These are phyloP conservation scores for Solea senegalensis DNA, from an alignment of 2,113 vertebrate species.

Conservation along the genomic window DNA sequence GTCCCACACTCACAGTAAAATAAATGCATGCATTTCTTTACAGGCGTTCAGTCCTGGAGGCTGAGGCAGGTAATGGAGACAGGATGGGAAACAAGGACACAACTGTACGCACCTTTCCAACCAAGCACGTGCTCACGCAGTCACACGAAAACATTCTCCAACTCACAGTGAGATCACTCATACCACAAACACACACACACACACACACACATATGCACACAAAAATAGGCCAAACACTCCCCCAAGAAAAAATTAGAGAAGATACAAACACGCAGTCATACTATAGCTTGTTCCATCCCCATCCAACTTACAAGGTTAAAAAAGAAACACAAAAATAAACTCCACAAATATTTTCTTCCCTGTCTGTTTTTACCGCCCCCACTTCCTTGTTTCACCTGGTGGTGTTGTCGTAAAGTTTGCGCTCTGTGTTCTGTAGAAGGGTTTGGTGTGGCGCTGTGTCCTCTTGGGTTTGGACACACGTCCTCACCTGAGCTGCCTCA, in stretches of 20 bases:
- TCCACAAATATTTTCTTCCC: conserved; percentile 71
- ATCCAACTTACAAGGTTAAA: conserved; percentile 63
- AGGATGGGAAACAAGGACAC: conserved; percentile 38
- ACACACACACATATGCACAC: conserved; percentile 18
- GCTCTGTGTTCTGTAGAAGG: conserved; percentile 51
- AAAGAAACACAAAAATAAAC: conserved; percentile 76
- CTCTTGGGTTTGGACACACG: conserved; percentile 18
- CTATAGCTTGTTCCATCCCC: conserved; percentile 47
- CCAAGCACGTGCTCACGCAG: background rate
- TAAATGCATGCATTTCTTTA: conserved; percentile 71
- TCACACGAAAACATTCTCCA: conserved; percentile 31
- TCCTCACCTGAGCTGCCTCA: conserved; percentile 47
- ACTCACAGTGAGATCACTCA: conserved; percentile 38
- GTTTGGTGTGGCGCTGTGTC: conserved; percentile 36
- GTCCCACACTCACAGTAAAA: conserved; percentile 47
- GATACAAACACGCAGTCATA: conserved; percentile 60
- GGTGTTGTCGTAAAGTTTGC: conserved; percentile 21
- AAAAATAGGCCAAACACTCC: conserved; percentile 29
- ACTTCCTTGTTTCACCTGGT: conserved; percentile 31
- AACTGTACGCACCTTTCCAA: background rate
- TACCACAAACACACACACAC: conserved; percentile 20
- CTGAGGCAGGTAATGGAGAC: conserved; percentile 48
- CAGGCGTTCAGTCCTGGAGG: conserved; percentile 59
- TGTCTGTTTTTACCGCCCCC: conserved; percentile 43
- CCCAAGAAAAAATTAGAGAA: conserved; percentile 10